Base-by-base conservation (phyloP, 2,797 vertebrate species). In the Argentina silus region DNA sequence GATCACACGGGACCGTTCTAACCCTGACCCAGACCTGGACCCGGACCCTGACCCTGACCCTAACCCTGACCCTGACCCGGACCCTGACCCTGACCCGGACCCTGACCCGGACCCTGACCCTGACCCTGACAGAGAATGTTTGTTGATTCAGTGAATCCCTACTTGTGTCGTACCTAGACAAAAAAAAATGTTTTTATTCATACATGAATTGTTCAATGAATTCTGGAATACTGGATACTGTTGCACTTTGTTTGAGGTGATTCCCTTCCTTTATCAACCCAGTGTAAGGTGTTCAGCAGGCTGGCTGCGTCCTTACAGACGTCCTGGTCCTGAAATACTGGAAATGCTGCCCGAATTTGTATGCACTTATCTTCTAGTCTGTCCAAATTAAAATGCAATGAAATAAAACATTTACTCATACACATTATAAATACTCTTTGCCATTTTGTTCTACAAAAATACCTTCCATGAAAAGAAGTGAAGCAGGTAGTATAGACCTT, bases 91-190 rank as follows among this genome's bases (percentile, higher is more conserved):
- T 36, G 27, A 36, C 27, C 27, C 27, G 1, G 27, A 36, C 27
- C 27, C 27, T 36, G 27, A 36, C 27, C 27, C 27, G 1, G 27
- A 36, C 27, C 27, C 27, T 36, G 4, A 36, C 27, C 27, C 27
- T 36, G 4, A 36, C 27, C 27, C 27, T 36, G 27, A 36, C 27
- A 36, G 4, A 10, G 43, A 15, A 19, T 56, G 43, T 57, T 72
- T 53, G 36, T 64, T 64, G 10, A 56, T 65, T 65, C 42, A 66
- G 50, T 15, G 48, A 65, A n/a, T 53, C 12, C 14, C 19, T 27
- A 43, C 42, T 17, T 72, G 19, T 65, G 50, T 43, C 45, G 21
- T 21, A 44, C 50, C n/a, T 71, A 55, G n/a, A 59, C 10, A 7
- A n/a, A 6, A 21, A 59, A 5, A 23, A n/a, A 7, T 6, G 19